A percentile compares a stretch with the other conserved stretches of the same genome.
Conservation (phyloP, 2,888 invertebrate species). For the Heliothis peltigera region DNA sequence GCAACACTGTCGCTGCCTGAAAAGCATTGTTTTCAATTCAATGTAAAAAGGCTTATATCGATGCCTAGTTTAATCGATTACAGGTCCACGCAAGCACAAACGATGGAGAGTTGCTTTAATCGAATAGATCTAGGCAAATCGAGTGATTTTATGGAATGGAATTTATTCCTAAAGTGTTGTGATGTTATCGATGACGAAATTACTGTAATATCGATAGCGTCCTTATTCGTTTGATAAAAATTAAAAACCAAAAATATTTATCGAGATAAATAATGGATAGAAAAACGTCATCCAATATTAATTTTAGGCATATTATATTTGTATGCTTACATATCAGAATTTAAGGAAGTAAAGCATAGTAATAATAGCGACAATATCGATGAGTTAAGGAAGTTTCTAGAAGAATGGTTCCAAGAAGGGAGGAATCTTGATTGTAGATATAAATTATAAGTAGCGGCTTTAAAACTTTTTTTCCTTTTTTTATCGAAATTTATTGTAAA, state of each 20-base stretch:
- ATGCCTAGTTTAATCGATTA: conserved; percentile 16
- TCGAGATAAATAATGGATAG: too few species aligned
- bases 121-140: conserved; percentile 18
- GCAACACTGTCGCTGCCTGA: conserved; percentile 44
- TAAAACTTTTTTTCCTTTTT: conserved; percentile 16
- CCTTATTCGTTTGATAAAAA: too few species aligned
- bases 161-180: not conserved
- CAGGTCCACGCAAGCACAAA: conserved; percentile 10
- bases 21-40: conserved; percentile 24
- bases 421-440: conserved; percentile 42
- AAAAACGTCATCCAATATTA: too few species aligned
- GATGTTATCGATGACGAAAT: not conserved
- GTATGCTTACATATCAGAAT: not conserved
- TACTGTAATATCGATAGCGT: not conserved
- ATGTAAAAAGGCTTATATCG: conserved; percentile 10
- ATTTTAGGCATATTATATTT: not conserved
- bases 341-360: not conserved
- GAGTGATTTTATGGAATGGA: conserved; percentile 11
- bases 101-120: conserved; percentile 1
- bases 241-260: too few species aligned
- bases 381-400: conserved; percentile 9
- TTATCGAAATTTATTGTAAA: conserved; percentile 36
- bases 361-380: conserved; percentile 1
- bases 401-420: not conserved
- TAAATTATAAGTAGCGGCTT: conserved; percentile 52